Base-by-base conservation (phyloP, 2,113 vertebrate genomes). In the Trochalopteron elliotii region DNA sequence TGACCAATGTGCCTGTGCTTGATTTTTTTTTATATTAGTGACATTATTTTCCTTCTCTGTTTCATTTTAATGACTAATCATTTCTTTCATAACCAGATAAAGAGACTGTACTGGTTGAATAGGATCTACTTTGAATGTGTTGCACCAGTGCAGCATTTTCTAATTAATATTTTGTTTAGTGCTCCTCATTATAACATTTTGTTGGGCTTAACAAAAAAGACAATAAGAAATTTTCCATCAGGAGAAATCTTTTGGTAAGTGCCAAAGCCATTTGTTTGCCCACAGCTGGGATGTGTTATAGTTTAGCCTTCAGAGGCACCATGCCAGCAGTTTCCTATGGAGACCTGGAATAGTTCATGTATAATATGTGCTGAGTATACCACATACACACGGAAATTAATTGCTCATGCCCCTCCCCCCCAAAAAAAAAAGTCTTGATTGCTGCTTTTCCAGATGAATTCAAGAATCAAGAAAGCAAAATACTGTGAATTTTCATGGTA, bases 241-340 rank as follows among this genome's bases (percentile, higher is more conserved):
- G 72, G 56, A 53, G 4, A 87, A 95, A 60, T 23, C 45, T 83
- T 92, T 90, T 95, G 67, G 50, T 57, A 63, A 68, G 59, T 80
- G 92, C 89, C 91, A 96, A 91, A 95, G 56, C 42, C 56, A 82
- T 95, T 91, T 94, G 92, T 90, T 96, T 96, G 61, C 44, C 82
- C 45, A 49, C 91, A 93, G 68, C 87, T 96, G 92, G 80, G 64
- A 65, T 84, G 42, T 83, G 37, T 79, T 93, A 24, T 8, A 72
- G 56, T 80, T 83, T 91, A 93, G 64, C 89, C 57, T 69, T 92
- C 91, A 49, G 85, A 92, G 75, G 71, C 40, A 4, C 49, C 3
- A 40, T 17, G 65, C 94, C 94, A 96, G 53, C 60, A 81, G 22
- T 85, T 83, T 96, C 78, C 82, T 90, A 44, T 55, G 53, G 89